Base-by-base conservation (phyloP, 2,113 vertebrate species). In the Ancistrus triradiatus region DNA sequence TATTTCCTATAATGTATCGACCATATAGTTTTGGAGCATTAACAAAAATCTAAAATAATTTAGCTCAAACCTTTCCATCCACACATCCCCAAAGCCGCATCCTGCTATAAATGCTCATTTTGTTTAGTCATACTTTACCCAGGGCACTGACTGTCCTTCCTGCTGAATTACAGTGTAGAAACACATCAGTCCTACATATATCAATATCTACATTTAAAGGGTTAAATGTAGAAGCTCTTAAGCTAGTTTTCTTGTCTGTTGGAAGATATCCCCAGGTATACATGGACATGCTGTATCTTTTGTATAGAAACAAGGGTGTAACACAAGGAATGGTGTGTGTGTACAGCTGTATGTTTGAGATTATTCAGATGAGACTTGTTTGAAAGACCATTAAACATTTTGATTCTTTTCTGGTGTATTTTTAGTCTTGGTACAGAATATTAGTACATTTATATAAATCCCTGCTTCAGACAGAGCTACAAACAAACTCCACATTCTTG, bases 381-480 rank as follows among this genome's bases (percentile, higher is more conserved):
- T 92, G 86, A 86, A 89, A 88, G 87, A 87, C 85, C 85, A 93
- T 93, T 94, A 95, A 95, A 93, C 87, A 90, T 88, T 90, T 89
- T 19, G 28, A 89, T 91, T 81, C 85, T 90, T 91, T 84, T 86
- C 60, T 72, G 58, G 73, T 19, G 57, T 74, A 63, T 44, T 69
- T 40, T 64, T 67, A 25, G 52, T 52, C 3, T 15, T 46, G 57
- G 24, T 35, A 21, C 31, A 5, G 15, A 58, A 24, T 10, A 31
- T 5, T 35, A 31, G n/a, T 4, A 18, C 15, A n/a, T 11, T 37
- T 13, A 17, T 47, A 28, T 15, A 18, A 59, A 14, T 1, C 40
- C 28, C 21, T 53, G 19, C n/a, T 31, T 50, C 7, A 22, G 22
- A 24, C 25, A 60, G 18, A 5, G 11, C 17, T 42, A 13, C 27